Percentiles rank a stretch among this genome's conserved stretches.
Evolutionary conservation across 2,797 vertebrate genomes (phyloP).

Genomic region (Myotis planiceps): DNA sequence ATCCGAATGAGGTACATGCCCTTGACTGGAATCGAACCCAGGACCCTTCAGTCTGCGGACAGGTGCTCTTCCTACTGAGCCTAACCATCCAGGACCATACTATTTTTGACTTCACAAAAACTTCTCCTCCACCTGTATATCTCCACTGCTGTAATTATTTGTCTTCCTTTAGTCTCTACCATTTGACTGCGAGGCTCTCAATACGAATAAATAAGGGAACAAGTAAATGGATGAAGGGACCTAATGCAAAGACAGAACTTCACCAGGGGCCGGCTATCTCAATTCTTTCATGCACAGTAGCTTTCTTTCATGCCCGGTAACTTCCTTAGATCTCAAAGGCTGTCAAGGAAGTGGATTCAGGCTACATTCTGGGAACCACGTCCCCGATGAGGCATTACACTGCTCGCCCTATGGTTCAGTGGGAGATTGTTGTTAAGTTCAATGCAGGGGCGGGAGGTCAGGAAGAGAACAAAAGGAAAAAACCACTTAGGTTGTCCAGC

Average conservation of each 20-base stretch:
- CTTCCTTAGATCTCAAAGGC: background rate
- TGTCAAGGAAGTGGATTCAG: background rate
- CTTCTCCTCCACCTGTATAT: background rate
- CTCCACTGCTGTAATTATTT: background rate
- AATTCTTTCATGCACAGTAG: background rate
- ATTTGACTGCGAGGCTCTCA: background rate
- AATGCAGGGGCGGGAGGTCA: background rate
- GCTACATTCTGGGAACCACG: background rate
- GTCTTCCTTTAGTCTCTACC: background rate
- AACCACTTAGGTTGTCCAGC: background rate
- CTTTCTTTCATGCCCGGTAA: background rate
- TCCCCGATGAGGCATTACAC: background rate
- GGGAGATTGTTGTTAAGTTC: background rate
- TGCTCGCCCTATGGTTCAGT: background rate
- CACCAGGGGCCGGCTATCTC: background rate
- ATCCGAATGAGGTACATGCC: too few relatives aligned
- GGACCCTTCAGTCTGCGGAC: too few relatives aligned
- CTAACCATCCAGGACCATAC: too few relatives aligned
- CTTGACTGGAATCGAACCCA: too few relatives aligned
- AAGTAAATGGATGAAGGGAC: background rate
- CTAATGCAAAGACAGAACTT: background rate
- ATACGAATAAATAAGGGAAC: background rate
- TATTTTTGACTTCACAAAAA: background rate
- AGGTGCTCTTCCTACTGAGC: too few relatives aligned
- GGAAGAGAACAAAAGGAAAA: background rate